Evolutionary conservation across 2,113 vertebrate species (phyloP).

Genomic region (Caranx ignobilis): DNA sequence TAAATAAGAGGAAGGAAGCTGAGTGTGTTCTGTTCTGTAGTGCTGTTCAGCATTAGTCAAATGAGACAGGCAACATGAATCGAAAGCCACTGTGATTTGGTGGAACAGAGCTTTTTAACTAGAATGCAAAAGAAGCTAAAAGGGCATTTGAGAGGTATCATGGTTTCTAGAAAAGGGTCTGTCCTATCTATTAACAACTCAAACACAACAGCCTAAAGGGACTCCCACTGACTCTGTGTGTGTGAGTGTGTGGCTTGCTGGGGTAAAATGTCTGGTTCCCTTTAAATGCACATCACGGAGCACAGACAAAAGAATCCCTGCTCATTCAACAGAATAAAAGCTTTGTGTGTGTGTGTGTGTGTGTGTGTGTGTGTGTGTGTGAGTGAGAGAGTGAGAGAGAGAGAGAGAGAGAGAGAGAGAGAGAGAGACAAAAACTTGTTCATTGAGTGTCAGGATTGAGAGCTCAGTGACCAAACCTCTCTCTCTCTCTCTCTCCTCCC

Average conservation of each 20-base stretch:
- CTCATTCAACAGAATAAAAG: constrained; percentile 77
- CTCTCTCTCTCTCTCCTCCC: neutral
- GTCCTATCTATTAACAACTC: neutral
- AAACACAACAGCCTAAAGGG: constrained; percentile 13
- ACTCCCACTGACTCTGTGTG: neutral
- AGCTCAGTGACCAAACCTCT: constrained; percentile 27
- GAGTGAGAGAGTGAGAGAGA: constrained; percentile 23
- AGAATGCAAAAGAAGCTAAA: neutral
- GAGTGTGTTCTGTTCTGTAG: neutral
- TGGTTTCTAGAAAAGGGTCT: constrained; percentile 2
- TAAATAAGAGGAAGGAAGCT: neutral
- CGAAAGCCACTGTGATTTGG: neutral
- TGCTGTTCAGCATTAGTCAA: neutral
- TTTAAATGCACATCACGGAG: constrained; percentile 71
- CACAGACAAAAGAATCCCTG: constrained; percentile 76
- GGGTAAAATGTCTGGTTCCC: constrained; percentile 68
- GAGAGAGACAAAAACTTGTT: constrained; percentile 50
- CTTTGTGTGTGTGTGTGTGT: constrained; percentile 64
- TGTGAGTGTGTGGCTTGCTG: constrained; percentile 16
- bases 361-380: constrained; percentile 60
- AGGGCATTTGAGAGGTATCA: neutral
- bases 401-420: constrained; percentile 4
- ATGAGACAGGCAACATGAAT: neutral
- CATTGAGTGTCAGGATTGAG: constrained; percentile 43
- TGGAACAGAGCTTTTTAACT: neutral